Percentiles rank a stretch among this genome's conserved stretches.
Evolutionary conservation across 2,797 vertebrate genomes (phyloP).

Genomic region (Pangasius sanitwongsei): DNA sequence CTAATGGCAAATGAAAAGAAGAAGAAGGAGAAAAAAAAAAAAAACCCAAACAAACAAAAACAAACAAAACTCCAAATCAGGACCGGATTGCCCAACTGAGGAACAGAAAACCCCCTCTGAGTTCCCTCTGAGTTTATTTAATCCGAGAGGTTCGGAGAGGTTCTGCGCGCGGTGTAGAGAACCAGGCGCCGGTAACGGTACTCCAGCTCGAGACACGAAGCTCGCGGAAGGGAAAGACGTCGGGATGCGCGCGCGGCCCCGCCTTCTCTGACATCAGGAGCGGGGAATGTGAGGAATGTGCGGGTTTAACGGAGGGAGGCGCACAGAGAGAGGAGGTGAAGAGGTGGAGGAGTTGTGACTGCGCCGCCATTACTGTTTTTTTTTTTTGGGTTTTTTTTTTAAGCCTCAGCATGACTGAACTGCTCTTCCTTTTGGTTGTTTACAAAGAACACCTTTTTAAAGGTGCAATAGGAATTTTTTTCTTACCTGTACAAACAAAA

Average conservation of each 20-base stretch:
- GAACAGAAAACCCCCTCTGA: not conserved
- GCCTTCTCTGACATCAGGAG: constrained; percentile 49
- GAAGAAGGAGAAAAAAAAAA: too few species aligned
- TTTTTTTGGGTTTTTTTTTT: not conserved
- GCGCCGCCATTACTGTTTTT: not conserved
- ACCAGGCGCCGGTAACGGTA: constrained; percentile 12
- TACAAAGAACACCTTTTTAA: not conserved
- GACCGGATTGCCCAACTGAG: not conserved
- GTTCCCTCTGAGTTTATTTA: not conserved
- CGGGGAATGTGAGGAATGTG: constrained; percentile 47
- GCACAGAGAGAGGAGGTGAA: not conserved
- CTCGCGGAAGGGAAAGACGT: constrained; percentile 16
- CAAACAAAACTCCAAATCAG: not conserved
- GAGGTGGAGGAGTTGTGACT: not conserved
- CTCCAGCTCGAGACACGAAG: constrained; percentile 1
- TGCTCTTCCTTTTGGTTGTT: not conserved
- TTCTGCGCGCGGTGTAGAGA: not conserved
- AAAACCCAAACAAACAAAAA: too few species aligned
- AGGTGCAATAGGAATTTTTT: not conserved
- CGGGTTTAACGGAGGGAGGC: constrained; percentile 36
- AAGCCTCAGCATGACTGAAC: not conserved
- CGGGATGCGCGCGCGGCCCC: constrained; percentile 42
- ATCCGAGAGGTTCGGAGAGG: not conserved
- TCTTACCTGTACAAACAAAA: too few species aligned
- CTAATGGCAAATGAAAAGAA: not conserved